These are phyloP conservation scores for Acridotheres tristis DNA, from an alignment of 2,797 vertebrate genomes.

Conservation along the genomic window DNA sequence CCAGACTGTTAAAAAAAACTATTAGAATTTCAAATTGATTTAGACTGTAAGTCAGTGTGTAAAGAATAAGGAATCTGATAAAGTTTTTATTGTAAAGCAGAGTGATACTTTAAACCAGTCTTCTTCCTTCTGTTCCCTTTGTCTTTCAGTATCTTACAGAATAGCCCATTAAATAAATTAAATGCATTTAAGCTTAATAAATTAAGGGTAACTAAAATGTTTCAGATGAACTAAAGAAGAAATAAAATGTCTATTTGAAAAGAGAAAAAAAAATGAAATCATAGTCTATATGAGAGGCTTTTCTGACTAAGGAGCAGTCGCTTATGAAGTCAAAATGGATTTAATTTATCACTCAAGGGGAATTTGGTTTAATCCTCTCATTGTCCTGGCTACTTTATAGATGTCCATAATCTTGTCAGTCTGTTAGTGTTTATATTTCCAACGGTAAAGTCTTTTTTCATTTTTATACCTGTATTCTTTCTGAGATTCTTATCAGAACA, in stretches of 20 bases:
- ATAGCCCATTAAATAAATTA: conserved; percentile 18
- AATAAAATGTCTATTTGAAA: conserved; percentile 21
- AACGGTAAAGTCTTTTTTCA: neutral
- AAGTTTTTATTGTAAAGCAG: conserved; percentile 11
- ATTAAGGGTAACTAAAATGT: neutral
- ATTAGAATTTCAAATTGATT: conserved; percentile 15
- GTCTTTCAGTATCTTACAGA: neutral
- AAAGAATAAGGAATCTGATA: conserved; percentile 4
- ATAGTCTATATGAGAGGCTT: neutral
- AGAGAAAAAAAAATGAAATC: neutral
- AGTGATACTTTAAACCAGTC: neutral
- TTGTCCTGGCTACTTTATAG: neutral
- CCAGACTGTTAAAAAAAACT: neutral
- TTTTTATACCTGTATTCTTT: neutral
- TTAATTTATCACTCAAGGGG: neutral
- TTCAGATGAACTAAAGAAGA: conserved; percentile 10
- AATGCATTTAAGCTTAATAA: conserved; percentile 9
- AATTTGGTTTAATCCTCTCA: neutral
- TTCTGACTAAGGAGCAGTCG: neutral
- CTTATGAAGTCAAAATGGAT: neutral
- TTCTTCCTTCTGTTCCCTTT: neutral
- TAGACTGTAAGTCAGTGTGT: neutral
- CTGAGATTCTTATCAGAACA: neutral
- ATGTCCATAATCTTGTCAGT: neutral
- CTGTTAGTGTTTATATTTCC: neutral